These are phyloP conservation scores for Etheostoma spectabile DNA, from an alignment of 2,113 vertebrate genomes.

Conservation along the genomic window DNA sequence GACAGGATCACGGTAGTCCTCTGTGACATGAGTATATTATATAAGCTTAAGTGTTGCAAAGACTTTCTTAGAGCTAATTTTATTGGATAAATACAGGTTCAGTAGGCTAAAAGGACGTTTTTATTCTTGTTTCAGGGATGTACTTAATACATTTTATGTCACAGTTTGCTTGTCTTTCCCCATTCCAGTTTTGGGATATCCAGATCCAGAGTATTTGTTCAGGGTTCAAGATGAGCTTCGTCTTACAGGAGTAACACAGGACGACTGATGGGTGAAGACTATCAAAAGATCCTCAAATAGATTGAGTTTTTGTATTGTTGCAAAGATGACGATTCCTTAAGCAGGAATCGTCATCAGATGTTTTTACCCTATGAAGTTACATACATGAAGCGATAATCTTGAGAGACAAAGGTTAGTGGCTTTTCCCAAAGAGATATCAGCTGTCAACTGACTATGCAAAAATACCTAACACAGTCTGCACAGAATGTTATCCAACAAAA, in stretches of 20 bases:
- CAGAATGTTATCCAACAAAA: background rate
- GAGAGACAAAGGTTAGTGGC: background rate
- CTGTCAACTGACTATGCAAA: constrained; percentile 18
- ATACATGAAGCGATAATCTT: background rate
- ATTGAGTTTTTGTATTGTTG: constrained; percentile 14
- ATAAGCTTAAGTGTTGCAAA: background rate
- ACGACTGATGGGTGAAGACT: constrained; percentile 38
- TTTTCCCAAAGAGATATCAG: constrained; percentile 21
- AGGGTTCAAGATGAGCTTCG: constrained; percentile 87
- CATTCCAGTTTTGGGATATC: constrained; percentile 87
- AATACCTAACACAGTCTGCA: background rate
- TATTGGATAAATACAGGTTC: background rate
- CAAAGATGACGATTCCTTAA: background rate
- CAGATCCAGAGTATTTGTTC: constrained; percentile 86
- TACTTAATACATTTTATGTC: background rate
- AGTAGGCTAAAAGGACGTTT: background rate
- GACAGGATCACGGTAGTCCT: too few species aligned
- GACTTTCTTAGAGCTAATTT: background rate
- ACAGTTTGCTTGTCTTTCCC: constrained; percentile 26
- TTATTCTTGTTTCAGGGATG: background rate
- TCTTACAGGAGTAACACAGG: constrained; percentile 85
- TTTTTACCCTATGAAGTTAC: background rate
- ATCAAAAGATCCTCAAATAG: background rate
- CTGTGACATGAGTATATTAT: background rate
- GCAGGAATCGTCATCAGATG: constrained; percentile 4